phyloP scores from a whole-genome alignment of 2,888 invertebrate species.

The Chironomus riparius region DNA sequence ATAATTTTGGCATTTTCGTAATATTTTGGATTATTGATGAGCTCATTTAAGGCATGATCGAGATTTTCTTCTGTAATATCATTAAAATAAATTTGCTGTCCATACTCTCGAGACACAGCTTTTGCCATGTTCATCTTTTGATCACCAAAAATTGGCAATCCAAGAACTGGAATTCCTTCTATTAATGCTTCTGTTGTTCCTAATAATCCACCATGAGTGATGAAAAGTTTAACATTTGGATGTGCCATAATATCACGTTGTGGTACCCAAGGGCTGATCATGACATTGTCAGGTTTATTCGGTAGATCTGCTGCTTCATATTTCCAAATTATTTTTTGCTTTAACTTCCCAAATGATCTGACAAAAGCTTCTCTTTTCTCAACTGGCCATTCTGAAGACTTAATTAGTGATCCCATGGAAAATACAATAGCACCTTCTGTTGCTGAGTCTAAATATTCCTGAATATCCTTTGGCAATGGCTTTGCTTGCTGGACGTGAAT shows the following conservation, averaged over 20 bases:
- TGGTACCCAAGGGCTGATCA: slow-evolving; percentile 39
- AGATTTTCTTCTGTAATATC: slow-evolving; percentile 30
- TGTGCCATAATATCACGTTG: slow-evolving; percentile 42
- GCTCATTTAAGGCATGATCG: neutral
- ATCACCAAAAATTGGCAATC: slow-evolving; percentile 63
- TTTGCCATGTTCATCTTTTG: slow-evolving; percentile 68
- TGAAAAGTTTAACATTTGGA: slow-evolving; percentile 43
- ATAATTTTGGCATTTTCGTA: slow-evolving; percentile 30
- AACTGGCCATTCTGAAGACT: slow-evolving; percentile 1
- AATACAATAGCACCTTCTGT: slow-evolving; percentile 36
- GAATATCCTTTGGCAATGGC: slow-evolving; percentile 31
- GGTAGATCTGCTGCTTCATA: slow-evolving; percentile 28
- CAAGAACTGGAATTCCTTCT: slow-evolving; percentile 42
- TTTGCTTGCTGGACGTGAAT: slow-evolving; percentile 4
- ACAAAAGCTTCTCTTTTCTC: slow-evolving; percentile 12
- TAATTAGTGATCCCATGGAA: slow-evolving; percentile 35
- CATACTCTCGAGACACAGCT: slow-evolving; percentile 60
- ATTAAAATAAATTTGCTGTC: slow-evolving; percentile 54
- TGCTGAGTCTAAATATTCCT: slow-evolving; percentile 35
- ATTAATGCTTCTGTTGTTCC: slow-evolving; percentile 44
- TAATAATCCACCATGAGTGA: slow-evolving; percentile 48
- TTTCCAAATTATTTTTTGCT: slow-evolving; percentile 30
- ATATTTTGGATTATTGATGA: slow-evolving; percentile 16
- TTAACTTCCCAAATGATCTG: slow-evolving; percentile 10
- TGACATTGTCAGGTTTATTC: slow-evolving; percentile 33